Conservation (phyloP, 2,113 vertebrate species). For the Xerus inauris region DNA sequence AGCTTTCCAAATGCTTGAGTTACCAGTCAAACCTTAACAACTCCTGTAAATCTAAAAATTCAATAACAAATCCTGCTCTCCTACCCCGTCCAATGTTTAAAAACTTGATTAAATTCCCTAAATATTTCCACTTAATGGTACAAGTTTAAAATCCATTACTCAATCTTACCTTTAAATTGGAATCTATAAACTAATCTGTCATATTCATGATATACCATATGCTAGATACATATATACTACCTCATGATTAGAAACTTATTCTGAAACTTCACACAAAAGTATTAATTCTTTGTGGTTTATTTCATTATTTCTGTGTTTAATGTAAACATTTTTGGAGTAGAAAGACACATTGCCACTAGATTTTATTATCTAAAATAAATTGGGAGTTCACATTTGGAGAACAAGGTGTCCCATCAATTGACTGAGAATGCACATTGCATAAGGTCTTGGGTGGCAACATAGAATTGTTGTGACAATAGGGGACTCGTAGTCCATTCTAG, state of each 20-base stretch:
- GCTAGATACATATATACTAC: neutral
- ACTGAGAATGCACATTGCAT: neutral
- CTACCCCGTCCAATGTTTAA: slow-evolving; percentile 53
- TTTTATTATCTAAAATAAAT: slow-evolving; percentile 46
- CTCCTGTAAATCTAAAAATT: slow-evolving; percentile 66
- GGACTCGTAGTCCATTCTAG: neutral
- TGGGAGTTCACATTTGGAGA: neutral
- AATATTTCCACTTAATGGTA: slow-evolving; percentile 66
- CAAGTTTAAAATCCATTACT: slow-evolving; percentile 66
- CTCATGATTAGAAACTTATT: neutral
- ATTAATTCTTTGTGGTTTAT: neutral
- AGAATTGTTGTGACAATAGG: neutral
- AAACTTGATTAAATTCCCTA: slow-evolving; percentile 72
- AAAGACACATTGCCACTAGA: neutral
- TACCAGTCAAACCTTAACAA: slow-evolving; percentile 63
- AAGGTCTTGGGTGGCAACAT: neutral
- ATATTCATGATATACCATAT: slow-evolving; percentile 20
- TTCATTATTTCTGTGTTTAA: slow-evolving; percentile 24
- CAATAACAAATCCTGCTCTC: slow-evolving; percentile 63
- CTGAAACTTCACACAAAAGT: neutral
- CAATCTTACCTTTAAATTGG: slow-evolving; percentile 57
- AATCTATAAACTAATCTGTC: slow-evolving; percentile 63
- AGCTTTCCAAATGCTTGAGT: slow-evolving; percentile 57
- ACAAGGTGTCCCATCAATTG: neutral
- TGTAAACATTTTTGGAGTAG: neutral